These are phyloP conservation scores for Agriopis leucophaearia DNA, from an alignment of 2,888 invertebrate species.

Conservation along the genomic window DNA sequence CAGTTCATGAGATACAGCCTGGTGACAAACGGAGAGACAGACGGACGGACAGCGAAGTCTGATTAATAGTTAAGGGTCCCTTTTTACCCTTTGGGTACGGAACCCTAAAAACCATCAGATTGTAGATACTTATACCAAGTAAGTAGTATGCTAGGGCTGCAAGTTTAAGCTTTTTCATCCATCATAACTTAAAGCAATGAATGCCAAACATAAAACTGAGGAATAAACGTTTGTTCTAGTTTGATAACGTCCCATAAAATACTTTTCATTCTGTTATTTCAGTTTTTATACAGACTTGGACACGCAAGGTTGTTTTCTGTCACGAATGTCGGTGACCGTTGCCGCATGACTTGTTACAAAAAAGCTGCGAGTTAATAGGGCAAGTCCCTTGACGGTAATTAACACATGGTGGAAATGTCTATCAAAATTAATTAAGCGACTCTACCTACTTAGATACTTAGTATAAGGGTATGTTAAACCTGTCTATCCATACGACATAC, in stretches of 20 bases:
- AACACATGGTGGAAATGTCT: constrained; percentile 13
- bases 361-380: constrained; percentile 25
- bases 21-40: too few relatives aligned
- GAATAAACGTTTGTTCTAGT: constrained; percentile 59
- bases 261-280: constrained; percentile 59
- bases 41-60: too few relatives aligned
- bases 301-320: constrained; percentile 64
- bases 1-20: too few relatives aligned
- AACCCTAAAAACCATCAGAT: too few relatives aligned
- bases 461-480: neutral
- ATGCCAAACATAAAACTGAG: constrained; percentile 42
- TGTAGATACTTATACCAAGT: too few relatives aligned
- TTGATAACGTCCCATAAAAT: constrained; percentile 63
- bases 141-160: too few relatives aligned
- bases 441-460: neutral
- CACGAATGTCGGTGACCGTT: constrained; percentile 55
- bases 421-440: constrained; percentile 1
- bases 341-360: constrained; percentile 20
- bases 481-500: neutral
- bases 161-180: constrained; percentile 23
- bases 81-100: too few relatives aligned
- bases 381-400: constrained; percentile 31
- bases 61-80: too few relatives aligned
- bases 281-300: constrained; percentile 59
- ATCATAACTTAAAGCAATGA: constrained; percentile 33